A percentile compares a stretch with the other conserved stretches of the same genome.
Conservation (phyloP, 2,797 vertebrate species). For the Lophotriccus pileatus region DNA sequence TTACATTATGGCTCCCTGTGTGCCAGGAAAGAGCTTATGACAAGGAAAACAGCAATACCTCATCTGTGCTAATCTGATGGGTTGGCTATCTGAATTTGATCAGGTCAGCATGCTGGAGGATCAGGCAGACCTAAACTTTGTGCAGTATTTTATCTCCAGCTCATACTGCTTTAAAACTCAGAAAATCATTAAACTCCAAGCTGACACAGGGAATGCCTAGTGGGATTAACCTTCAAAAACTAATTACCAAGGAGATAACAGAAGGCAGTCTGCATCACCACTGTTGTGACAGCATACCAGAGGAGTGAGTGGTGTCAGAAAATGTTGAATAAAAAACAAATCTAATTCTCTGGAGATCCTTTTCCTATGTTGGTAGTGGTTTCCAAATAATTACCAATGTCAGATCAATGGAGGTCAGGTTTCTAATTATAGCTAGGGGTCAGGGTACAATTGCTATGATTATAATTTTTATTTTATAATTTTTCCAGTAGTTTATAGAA, state of each 20-base stretch:
- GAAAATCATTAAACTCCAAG: conserved; percentile 38
- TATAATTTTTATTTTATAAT: not conserved
- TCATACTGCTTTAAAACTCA: conserved; percentile 27
- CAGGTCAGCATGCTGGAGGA: not conserved
- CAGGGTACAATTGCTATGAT: not conserved
- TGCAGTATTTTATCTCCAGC: not conserved
- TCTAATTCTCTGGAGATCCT: not conserved
- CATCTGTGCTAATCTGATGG: not conserved
- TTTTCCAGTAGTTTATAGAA: not conserved
- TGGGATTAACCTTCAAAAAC: conserved; percentile 69
- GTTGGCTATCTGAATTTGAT: not conserved
- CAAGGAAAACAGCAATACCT: not conserved
- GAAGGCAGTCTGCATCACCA: conserved; percentile 7
- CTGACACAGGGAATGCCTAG: conserved; percentile 40
- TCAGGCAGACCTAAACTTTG: not conserved
- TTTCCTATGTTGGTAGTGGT: not conserved
- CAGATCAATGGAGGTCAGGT: not conserved
- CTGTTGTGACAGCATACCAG: not conserved
- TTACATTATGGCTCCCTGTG: not conserved
- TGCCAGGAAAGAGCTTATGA: not conserved
- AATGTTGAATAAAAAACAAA: not conserved
- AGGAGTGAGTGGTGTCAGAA: not conserved
- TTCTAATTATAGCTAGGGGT: not conserved
- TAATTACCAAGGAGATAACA: conserved; percentile 64
- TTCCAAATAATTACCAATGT: not conserved